Evolutionary conservation across 30 jellyfish, hydroid and myxozoan species (phyloP), one percentile per base, ranked within the genome.

Genomic region (Chrysaora quinquecirrha): DNA sequence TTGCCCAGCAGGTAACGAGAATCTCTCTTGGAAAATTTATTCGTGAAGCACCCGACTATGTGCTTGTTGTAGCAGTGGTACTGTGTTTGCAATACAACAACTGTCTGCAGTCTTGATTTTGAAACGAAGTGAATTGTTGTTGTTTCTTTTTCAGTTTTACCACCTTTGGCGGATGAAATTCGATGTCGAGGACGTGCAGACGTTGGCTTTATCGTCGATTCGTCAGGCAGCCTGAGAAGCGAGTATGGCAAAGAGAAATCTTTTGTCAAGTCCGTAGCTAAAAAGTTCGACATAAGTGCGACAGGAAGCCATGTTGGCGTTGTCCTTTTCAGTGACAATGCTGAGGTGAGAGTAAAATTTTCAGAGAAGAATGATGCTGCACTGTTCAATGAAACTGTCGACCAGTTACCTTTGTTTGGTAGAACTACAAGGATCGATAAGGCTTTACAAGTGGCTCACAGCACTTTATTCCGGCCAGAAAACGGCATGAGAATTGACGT

Each of bases 161-260:
- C 23, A 27, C 77, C 23, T 27, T 19, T 19, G 25, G 12, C 29
- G 12, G 7, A 52, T 12, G 25, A 3, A 4, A 52, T 3, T 16
- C 70, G 71, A 30, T 76, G 96, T 35, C 64, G 66, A 50, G 85
- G 90, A 2, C 68, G 74, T 12, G 96, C 80, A 3, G 91, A 87
- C 54, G 73, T 87, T 30, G 89, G 85, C 64, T 69, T 87, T 60
- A 70, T 73, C 49, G 89, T 84, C 25, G 95, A 84, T 74, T 84
- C 88, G 20, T 84, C 95, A 7, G 95, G 88, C 76, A 72, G 95
- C 71, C 95, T 84, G 19, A 50, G 43, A n/a, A 43, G 77, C 3
- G 52, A 63, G 28, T 84, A 84, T 64, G 63, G 61, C 19, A 84
- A 84, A 50, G 95, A 84, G 84, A 84, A 84, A 48, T 82, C 50